Base-by-base conservation (phyloP, 2,888 invertebrate genomes). In the Dicycla oo region DNA sequence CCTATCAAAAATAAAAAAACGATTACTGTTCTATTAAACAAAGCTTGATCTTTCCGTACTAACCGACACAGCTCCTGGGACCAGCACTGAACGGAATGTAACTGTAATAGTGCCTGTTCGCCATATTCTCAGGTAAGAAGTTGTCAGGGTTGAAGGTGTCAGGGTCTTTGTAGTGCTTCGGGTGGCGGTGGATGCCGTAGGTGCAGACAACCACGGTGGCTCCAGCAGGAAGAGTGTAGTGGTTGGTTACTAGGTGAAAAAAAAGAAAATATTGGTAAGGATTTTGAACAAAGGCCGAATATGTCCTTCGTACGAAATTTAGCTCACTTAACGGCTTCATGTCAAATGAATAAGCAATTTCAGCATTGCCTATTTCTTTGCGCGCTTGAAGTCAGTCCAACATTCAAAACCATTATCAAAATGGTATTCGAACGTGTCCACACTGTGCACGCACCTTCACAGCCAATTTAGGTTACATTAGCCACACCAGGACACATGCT, bases 51-150 rank as follows among this genome's bases (percentile, higher is more conserved):
- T 10, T 71, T 43, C 10, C 1, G 3, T 47, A 91, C 96, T 93
- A 87, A 97, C 97, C 98, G 34, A 98, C 98, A 90, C 98, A 98
- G 85, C 98, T 98, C 79, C 98, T 96, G 1, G 98, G 98, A 40
- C 98, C 98, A 61, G 98, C 98, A 75, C 98, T 98, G 95, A 98
- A 98, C 0, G 98, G 98, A 68, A 98, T 97, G 88, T 97, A 98
- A 76, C 98, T 97, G 90, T 98, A 98, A 89, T 98, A 98, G 86
- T 98, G 98, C 65, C 98, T 96, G 82, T 97, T 97, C 45, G 97
- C 97, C 34, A 97, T 97, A 69, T 97, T 97, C 88, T 98, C 98
- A 0, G 98, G 98, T 47, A 98, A 91, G 96, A 98, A 98, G 90
- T 98, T 98, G 88, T 98, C 98, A 0, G 98, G 98, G 90, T 98